Conservation (phyloP, 2,797 vertebrate genomes). For the Premnoplex brunnescens region DNA sequence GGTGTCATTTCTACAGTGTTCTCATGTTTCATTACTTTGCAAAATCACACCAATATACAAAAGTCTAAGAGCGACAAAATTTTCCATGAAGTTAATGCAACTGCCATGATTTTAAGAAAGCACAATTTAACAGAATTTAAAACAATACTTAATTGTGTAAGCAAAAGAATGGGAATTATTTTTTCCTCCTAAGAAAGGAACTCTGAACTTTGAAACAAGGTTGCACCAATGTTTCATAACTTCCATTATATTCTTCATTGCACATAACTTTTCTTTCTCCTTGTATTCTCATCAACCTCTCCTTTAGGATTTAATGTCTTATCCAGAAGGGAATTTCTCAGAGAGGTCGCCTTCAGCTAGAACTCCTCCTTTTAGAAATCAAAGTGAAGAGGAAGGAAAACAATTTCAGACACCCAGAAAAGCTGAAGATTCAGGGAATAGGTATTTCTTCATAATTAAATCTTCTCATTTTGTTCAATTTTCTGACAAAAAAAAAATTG, state of each 20-base stretch:
- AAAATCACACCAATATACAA: neutral
- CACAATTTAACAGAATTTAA: neutral
- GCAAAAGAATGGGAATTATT: neutral
- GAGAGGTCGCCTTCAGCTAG: neutral
- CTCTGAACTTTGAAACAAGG: neutral
- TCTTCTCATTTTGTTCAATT: neutral
- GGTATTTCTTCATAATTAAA: neutral
- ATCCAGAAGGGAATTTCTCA: neutral
- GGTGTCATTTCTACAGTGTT: neutral
- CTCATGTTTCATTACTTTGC: neutral
- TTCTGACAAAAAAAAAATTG: neutral
- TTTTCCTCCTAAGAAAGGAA: neutral
- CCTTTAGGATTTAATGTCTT: neutral
- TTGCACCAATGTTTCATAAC: neutral
- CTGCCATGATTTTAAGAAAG: neutral
- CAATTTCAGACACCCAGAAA: neutral
- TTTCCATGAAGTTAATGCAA: neutral
- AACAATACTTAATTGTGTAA: neutral
- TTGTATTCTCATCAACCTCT: neutral
- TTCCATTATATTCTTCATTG: neutral
- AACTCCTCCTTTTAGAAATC: neutral
- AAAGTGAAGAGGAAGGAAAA: neutral
- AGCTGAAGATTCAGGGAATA: neutral
- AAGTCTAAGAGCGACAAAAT: neutral
- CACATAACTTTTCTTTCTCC: neutral